Percentiles rank a stretch among this genome's conserved stretches.
These are phyloP conservation scores for Apis laboriosa DNA, from an alignment of 1,140 invertebrate species.

Conservation along the genomic window DNA sequence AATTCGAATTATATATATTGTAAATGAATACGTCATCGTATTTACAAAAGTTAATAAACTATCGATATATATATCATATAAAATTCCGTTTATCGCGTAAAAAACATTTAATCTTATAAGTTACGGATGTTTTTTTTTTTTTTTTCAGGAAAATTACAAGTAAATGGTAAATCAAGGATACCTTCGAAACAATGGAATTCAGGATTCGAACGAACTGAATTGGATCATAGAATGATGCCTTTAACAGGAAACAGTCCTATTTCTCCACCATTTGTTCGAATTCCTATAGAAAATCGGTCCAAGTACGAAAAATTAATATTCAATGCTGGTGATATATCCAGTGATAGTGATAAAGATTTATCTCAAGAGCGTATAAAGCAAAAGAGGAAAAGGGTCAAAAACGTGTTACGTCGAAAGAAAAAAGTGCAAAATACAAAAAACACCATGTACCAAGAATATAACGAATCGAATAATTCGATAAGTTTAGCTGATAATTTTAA, in stretches of 20 bases:
- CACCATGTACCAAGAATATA: conserved; percentile 59
- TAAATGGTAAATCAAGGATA: conserved; percentile 59
- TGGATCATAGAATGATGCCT: conserved; percentile 72
- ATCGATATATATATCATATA: too few species aligned
- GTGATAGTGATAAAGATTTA: conserved; percentile 82
- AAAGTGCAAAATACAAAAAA: conserved; percentile 58
- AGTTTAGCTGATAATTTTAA: conserved; percentile 88
- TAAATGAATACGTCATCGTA: neutral
- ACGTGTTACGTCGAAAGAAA: conserved; percentile 70
- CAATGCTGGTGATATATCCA: conserved; percentile 82
- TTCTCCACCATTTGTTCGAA: conserved; percentile 83
- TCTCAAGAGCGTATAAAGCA: conserved; percentile 73
- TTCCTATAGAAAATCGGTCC: conserved; percentile 87
- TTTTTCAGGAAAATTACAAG: conserved; percentile 68
- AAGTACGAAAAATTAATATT: conserved; percentile 89
- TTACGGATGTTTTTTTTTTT: conserved; percentile 55
- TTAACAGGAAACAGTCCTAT: conserved; percentile 71
- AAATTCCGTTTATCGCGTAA: neutral
- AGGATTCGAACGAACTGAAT: conserved; percentile 32
- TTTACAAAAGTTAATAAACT: neutral
- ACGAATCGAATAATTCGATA: conserved; percentile 86
- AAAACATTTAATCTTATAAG: neutral
- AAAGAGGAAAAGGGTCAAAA: conserved; percentile 71
- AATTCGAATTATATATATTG: neutral
- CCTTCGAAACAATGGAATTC: conserved; percentile 70